Evolutionary conservation across 2,797 vertebrate genomes (phyloP), one percentile per base, ranked within the genome.

Genomic region (Sebastes ruberrimus): DNA sequence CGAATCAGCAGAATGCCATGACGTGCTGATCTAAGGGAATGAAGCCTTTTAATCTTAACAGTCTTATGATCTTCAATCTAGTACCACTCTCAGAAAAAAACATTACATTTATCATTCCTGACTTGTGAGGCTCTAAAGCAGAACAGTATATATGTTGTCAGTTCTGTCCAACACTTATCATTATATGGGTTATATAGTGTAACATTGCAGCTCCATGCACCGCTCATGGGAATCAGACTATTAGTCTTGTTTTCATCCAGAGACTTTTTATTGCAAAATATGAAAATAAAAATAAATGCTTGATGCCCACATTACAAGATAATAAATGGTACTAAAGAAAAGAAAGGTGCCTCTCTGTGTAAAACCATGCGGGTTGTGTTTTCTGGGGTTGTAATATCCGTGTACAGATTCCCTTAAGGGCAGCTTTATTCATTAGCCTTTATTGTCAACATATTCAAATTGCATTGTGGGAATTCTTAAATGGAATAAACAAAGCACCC

Each of bases 401-500:
- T 30, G 53, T 27, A 49, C 74, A 80, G 27, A 35, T 75, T 56
- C 59, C 64, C 72, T 75, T 10, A 11, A 53, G 62, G 68, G 53
- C 30, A 0, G 8, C n/a, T 71, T 61, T 64, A 73, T 82, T 76
- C 69, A 71, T 79, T 64, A 76, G 18, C 23, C 55, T 79, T 80
- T 80, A 82, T 76, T 78, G 38, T 9, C 0, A 23, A 35, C n/a
- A 59, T n/a, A 60, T 56, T 81, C 53, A 72, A n/a, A 57, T 20
- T 55, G 61, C 74, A 61, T 64, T 78, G 18, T 72, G 80, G 80
- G 57, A 74, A 71, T 85, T 68, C 18, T 30, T 67, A 32, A 69
- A 66, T 18, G 49, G 53, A 78, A 78, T 32, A 73, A 67, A 46
- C 56, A 82, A 73, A 80, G 38, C 56, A 28, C 23, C 25, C 27